Evolutionary conservation across 2,888 invertebrate genomes (phyloP).

Genomic region (Pandemis corylana): DNA sequence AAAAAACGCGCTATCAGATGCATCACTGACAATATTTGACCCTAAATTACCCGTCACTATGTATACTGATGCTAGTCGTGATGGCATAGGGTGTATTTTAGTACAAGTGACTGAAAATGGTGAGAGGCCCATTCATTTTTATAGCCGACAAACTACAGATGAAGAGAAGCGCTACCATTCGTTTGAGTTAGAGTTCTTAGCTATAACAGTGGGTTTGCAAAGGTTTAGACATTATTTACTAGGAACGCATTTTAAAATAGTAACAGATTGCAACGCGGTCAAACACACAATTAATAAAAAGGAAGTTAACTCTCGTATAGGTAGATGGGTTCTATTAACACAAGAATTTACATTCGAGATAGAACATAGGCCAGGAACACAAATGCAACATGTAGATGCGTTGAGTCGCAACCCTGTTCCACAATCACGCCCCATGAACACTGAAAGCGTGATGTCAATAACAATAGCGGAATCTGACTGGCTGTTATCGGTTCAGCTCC

Average conservation of each 20-base stretch:
- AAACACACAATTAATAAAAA: slow-evolving; percentile 41
- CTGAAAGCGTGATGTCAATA: slow-evolving; percentile 8
- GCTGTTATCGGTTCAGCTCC: not conserved
- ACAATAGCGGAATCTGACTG: not conserved
- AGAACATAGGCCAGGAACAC: too few species aligned
- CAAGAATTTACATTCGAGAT: slow-evolving; percentile 55
- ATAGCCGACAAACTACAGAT: slow-evolving; percentile 26
- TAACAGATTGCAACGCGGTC: not conserved
- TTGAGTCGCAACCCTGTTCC: slow-evolving; percentile 34
- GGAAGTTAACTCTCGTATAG: slow-evolving; percentile 52
- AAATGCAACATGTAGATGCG: slow-evolving; percentile 6
- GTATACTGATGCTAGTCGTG: slow-evolving; percentile 16
- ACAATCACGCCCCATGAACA: slow-evolving; percentile 39
- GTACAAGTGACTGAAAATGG: not conserved
- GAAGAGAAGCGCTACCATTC: slow-evolving; percentile 35
- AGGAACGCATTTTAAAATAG: too few species aligned
- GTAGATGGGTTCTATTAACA: slow-evolving; percentile 54
- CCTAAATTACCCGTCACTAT: slow-evolving; percentile 15
- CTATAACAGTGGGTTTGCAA: slow-evolving; percentile 33
- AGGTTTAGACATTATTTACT: slow-evolving; percentile 27
- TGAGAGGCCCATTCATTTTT: slow-evolving; percentile 12
- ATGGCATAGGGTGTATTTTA: slow-evolving; percentile 19
- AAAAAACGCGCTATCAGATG: not conserved
- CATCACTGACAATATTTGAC: slow-evolving; percentile 2
- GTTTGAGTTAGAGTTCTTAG: slow-evolving; percentile 32